Evolutionary conservation across 2,888 invertebrate species (phyloP), one percentile per base, ranked within the genome.

Genomic region (Melieria omissa): DNA sequence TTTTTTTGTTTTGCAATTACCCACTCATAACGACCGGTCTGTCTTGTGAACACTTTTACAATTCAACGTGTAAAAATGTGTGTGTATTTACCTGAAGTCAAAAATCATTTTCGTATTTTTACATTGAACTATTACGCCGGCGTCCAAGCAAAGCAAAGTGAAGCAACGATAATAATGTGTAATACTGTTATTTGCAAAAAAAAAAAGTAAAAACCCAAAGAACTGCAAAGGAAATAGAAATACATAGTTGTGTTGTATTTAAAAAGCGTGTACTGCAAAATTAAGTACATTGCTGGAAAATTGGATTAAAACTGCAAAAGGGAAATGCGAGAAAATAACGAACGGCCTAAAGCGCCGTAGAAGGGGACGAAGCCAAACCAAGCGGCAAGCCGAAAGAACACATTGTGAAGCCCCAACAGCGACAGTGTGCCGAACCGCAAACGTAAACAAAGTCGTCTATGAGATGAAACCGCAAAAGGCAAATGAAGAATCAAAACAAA

Each of bases 241-340:
- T 29, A 29, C 2, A 29, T 29, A 29, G 2, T 29, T 29, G 29
- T 58, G 41, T 58, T 58, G 10, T 58, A 42, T 42, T 41, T 29
- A 58, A 9, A 41, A 42, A 58, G 29, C 4, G 6, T 66, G 58
- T 69, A 64, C 55, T 46, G 62, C 44, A 58, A 64, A 65, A 66
- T 52, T 71, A 71, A 71, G 52, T 66, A 71, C 65, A 71, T 66
- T 72, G 68, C 67, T 63, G 68, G 63, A 68, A 72, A 72, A 72
- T 72, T 72, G 68, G 72, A 72, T 72, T 72, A 72, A 64, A 64
- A 64, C 44, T 12, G 16, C n/a, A 10, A 46, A 66, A 14, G 46
- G 61, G 6, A n/a, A 52, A 57, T 64, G 49, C 47, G 45, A 49
- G 8, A 68, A 63, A 41, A 44, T 16, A 67, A 63, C 58, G 66